A percentile compares a stretch with the other conserved stretches of the same genome.
Evolutionary conservation across 1,140 invertebrate genomes (phyloP).

Genomic region (Bursaphelenchus mucronatus): DNA sequence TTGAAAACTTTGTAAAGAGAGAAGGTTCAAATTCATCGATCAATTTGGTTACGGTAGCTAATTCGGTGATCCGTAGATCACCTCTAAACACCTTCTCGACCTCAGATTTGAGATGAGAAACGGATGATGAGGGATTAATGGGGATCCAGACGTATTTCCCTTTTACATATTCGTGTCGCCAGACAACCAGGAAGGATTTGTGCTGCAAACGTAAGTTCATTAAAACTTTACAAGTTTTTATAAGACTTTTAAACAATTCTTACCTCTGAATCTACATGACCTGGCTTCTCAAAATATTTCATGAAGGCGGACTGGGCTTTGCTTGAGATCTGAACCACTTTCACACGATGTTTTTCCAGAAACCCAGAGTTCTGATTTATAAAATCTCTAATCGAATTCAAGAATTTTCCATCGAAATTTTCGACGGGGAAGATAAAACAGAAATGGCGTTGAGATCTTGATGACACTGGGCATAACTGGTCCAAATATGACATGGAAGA

Average conservation of each 20-base stretch:
- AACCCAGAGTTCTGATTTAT: slow-evolving; percentile 19
- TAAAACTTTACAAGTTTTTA: slow-evolving; percentile 1
- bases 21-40: slow-evolving; percentile 49
- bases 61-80: background rate
- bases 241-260: background rate
- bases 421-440: slow-evolving; percentile 51
- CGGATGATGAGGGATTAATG: background rate
- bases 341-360: slow-evolving; percentile 19
- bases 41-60: slow-evolving; percentile 21
- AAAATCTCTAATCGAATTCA: slow-evolving; percentile 36
- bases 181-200: slow-evolving; percentile 42
- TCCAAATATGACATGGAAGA: slow-evolving; percentile 49
- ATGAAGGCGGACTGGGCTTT: slow-evolving; percentile 46
- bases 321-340: slow-evolving; percentile 42
- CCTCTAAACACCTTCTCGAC: background rate
- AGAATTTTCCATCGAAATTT: slow-evolving; percentile 28
- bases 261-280: slow-evolving; percentile 12
- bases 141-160: slow-evolving; percentile 45
- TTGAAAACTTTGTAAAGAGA: slow-evolving; percentile 42
- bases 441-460: slow-evolving; percentile 37
- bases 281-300: slow-evolving; percentile 33
- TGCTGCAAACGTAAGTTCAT: slow-evolving; percentile 1
- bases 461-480: slow-evolving; percentile 51
- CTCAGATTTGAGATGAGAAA: background rate
- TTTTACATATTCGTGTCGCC: slow-evolving; percentile 47